Evolutionary conservation across 2,113 vertebrate genomes (phyloP).

Genomic region (Oceanodroma tethys): DNA sequence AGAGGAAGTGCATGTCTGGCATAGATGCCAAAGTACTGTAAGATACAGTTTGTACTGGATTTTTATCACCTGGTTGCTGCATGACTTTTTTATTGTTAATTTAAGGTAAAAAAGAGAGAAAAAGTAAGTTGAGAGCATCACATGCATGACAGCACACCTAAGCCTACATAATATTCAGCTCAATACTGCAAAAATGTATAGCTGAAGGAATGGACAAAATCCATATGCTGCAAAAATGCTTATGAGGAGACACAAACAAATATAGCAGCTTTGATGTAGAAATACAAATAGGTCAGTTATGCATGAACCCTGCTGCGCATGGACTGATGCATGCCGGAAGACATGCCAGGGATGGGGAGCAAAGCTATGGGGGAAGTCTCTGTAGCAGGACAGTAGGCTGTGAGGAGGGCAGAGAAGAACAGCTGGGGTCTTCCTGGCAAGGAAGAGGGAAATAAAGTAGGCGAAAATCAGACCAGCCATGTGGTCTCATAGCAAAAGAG

Average conservation of each 20-base stretch:
- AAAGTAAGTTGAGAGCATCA: background rate
- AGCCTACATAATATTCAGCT: background rate
- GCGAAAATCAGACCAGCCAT: background rate
- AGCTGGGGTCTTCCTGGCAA: background rate
- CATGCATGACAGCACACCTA: background rate
- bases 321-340: background rate
- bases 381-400: background rate
- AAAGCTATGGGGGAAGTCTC: background rate
- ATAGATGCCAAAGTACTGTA: background rate
- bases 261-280: background rate
- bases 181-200: background rate
- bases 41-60: background rate
- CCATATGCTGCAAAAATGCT: background rate
- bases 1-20: background rate
- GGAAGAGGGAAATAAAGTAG: background rate
- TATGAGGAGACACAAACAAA: background rate
- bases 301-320: rapidly evolving
- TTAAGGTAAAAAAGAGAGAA: background rate
- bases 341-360: background rate
- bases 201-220: background rate
- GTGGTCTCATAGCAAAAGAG: background rate
- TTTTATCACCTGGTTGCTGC: background rate
- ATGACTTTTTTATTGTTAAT: background rate
- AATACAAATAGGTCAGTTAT: background rate
- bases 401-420: background rate